Conservation (phyloP, 37 sponge, comb jelly and placozoan genomes). For the Spongia lamella region DNA sequence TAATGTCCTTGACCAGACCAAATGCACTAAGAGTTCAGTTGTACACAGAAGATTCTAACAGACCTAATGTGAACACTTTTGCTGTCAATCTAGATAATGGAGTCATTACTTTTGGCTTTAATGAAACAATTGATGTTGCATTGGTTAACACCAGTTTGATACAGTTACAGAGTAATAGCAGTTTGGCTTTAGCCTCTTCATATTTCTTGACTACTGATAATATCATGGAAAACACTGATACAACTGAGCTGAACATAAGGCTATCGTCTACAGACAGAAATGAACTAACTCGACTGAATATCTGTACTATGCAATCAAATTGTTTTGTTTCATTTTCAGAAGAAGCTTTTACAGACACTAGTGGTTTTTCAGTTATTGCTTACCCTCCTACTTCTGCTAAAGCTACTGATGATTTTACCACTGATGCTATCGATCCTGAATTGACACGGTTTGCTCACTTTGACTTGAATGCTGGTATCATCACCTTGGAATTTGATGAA, state of each 20-base stretch:
- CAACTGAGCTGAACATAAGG: constrained; percentile 32
- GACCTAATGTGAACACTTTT: constrained; percentile 43
- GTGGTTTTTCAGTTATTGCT: constrained; percentile 30
- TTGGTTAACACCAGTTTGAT: constrained; percentile 24
- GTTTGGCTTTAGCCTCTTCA: background rate
- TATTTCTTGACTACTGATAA: constrained; percentile 38
- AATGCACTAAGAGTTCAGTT: constrained; percentile 16
- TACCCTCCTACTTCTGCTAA: constrained; percentile 21
- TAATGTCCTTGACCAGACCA: constrained; percentile 28
- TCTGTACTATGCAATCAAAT: constrained; percentile 55
- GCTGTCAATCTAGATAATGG: constrained; percentile 52
- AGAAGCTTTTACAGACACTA: constrained; percentile 46
- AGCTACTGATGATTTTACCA: constrained; percentile 30
- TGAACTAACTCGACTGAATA: constrained; percentile 44
- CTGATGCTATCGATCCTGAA: constrained; percentile 49
- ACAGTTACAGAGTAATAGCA: constrained; percentile 35
- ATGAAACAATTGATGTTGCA: constrained; percentile 60
- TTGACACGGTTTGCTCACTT: constrained; percentile 59
- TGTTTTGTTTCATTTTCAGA: constrained; percentile 67
- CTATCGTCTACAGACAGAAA: constrained; percentile 43
- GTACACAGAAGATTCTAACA: constrained; percentile 43
- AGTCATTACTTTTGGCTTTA: constrained; percentile 51
- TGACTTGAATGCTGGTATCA: constrained; percentile 70
- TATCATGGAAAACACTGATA: constrained; percentile 32
- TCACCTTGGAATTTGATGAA: constrained; percentile 57